A percentile compares a stretch with the other conserved stretches of the same genome.
These are phyloP conservation scores for Chirona hameri DNA, from an alignment of 2,888 invertebrate species.

Conservation along the genomic window DNA sequence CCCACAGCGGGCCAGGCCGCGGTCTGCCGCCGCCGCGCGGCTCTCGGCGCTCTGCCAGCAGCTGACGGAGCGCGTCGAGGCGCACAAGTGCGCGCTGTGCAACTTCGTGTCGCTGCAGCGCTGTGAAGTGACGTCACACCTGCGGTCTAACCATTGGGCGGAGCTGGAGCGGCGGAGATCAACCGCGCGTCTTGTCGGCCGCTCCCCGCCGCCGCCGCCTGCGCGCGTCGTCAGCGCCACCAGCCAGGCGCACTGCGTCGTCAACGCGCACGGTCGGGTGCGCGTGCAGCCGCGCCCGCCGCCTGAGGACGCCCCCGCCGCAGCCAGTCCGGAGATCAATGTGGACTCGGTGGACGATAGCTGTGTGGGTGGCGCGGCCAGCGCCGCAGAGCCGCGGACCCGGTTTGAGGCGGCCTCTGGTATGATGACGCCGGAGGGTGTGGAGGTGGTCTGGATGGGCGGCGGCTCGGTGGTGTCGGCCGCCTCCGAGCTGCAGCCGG, in stretches of 20 bases:
- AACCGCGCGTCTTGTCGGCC: no score
- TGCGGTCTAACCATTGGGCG: background rate
- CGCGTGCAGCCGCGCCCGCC: background rate
- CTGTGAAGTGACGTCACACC: background rate
- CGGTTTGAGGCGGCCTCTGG: background rate
- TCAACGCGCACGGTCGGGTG: background rate
- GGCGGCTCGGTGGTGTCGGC: background rate
- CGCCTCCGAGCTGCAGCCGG: background rate
- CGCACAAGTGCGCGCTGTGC: slow-evolving; percentile 6
- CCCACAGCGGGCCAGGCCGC: background rate
- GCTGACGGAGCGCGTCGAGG: background rate
- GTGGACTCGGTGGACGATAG: background rate
- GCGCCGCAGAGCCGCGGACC: background rate
- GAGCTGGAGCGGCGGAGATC: background rate
- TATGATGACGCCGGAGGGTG: background rate
- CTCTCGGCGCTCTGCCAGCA: background rate
- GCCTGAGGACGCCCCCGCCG: background rate
- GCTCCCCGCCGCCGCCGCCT: background rate
- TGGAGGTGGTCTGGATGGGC: slow-evolving; percentile 2
- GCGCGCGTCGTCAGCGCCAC: slow-evolving; percentile 3
- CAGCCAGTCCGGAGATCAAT: background rate
- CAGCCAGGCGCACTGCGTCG: background rate
- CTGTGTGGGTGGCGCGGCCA: background rate
- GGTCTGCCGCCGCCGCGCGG: background rate
- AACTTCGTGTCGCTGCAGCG: background rate